Conservation (phyloP, 1,140 invertebrate species). For the Cotesia glomerata region DNA sequence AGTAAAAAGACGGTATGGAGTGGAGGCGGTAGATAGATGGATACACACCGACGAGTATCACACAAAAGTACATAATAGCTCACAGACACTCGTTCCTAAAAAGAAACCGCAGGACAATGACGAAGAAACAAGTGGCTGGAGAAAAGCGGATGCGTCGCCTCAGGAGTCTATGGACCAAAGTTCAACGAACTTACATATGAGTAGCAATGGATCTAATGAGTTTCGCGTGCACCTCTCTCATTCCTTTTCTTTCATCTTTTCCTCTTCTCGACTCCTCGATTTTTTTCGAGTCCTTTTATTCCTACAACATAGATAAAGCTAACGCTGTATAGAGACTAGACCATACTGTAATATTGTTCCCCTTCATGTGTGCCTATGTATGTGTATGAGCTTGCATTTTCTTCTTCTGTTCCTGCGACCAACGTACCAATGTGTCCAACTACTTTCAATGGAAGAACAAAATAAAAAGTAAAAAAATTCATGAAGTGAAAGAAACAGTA, state of each 20-base stretch:
- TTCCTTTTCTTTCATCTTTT: constrained; percentile 25
- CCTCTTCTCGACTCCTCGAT: not conserved
- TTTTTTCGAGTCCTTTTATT: constrained; percentile 11
- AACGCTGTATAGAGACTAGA: not conserved
- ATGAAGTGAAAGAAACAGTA: not conserved
- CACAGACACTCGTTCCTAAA: not conserved
- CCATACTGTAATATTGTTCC: not conserved
- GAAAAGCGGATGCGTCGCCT: constrained; percentile 3
- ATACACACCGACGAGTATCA: too few species aligned
- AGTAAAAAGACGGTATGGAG: not conserved
- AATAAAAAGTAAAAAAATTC: not conserved
- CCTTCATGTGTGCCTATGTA: not conserved
- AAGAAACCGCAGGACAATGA: constrained; percentile 24
- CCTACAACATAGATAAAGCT: not conserved
- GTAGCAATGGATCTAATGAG: constrained; percentile 34
- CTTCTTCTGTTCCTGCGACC: too few species aligned
- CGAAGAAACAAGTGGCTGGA: constrained; percentile 27
- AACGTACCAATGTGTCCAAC: too few species aligned
- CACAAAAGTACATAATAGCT: too few species aligned
- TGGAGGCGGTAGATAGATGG: constrained; percentile 5
- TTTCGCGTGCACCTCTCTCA: constrained; percentile 9
- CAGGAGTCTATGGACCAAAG: constrained; percentile 19
- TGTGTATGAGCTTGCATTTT: too few species aligned
- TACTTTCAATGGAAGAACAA: not conserved
- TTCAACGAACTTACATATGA: constrained; percentile 32